Base-by-base conservation (phyloP, 2,888 invertebrate genomes). In the Dolomedes plantarius region DNA sequence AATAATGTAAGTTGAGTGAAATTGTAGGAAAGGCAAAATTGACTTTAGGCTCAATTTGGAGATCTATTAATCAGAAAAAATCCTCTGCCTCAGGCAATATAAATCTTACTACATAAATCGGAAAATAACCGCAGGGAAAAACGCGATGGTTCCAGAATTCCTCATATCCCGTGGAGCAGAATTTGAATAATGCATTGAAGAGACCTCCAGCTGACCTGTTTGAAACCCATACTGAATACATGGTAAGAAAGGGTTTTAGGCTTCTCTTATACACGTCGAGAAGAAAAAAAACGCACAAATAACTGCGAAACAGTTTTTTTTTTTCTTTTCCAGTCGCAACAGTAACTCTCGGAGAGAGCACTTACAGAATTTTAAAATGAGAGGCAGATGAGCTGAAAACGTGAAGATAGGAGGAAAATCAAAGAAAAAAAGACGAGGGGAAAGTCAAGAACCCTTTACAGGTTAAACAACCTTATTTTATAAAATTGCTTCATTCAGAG, bases 151-250 rank as follows among this genome's bases (percentile, higher is more conserved):
- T 56, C 78, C 64, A 64, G 3, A 29, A 39, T 31, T 69, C 69
- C 46, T 29, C 28, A 29, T 68, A 62, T 19, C 68, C 29, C 32
- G 41, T 28, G 68, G 62, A 27, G 65, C 19, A 23, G 50, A 27
- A 36, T 62, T 5, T 81, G 74, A 81, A 81, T 81, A 68, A 81
- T 68, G 56, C 81, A 81, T 81, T 9, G 56, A 74, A 46, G 31
- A 32, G 27, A 68, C 74, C 39, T 69, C 32, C 29, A 31, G 6
- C 46, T 46, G 74, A 81, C 73, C 74, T 68, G 50, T 74, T 41
- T 32, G 65, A 74, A 56, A 81, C 73, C 39, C 28, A 73, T 68
- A 81, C 80, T 46, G 73, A 46, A 64, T 62, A 32, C 27, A 11
- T 67, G 67, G 9, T 27, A 31, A 23, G 36, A 46, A 36, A n/a